Evolutionary conservation across 2,797 vertebrate genomes (phyloP).

Genomic region (Lagocephalus sceleratus): DNA sequence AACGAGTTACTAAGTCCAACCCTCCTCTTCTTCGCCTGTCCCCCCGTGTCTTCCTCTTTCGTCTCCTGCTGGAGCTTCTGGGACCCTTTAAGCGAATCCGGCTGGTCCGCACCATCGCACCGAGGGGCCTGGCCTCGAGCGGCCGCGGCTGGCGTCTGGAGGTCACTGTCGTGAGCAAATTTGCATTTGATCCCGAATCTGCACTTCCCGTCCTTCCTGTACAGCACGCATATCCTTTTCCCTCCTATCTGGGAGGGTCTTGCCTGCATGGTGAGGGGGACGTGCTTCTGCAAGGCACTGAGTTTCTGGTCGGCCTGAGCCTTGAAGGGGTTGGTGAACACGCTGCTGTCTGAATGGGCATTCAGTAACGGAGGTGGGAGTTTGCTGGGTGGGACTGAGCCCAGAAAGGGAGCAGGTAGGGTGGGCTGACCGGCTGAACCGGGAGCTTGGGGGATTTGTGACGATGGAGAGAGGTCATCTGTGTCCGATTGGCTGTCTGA

Average conservation of each 20-base stretch:
- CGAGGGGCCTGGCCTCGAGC: slow-evolving; percentile 6
- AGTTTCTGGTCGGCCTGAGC: slow-evolving; percentile 74
- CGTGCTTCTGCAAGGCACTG: slow-evolving; percentile 78
- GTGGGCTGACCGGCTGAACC: not conserved
- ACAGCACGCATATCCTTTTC: slow-evolving; percentile 73
- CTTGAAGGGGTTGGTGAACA: slow-evolving; percentile 81
- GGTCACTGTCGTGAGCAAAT: slow-evolving; percentile 81
- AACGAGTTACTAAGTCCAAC: slow-evolving; percentile 77
- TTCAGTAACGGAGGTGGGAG: slow-evolving; percentile 68
- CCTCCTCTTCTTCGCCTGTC: slow-evolving; percentile 67
- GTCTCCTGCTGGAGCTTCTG: slow-evolving; percentile 15
- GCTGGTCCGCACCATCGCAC: slow-evolving; percentile 8
- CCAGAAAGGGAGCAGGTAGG: slow-evolving; percentile 12
- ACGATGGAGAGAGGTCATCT: not conserved
- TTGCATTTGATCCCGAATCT: slow-evolving; percentile 82
- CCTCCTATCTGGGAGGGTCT: slow-evolving; percentile 76
- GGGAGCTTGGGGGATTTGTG: not conserved
- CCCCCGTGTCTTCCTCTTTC: slow-evolving; percentile 41
- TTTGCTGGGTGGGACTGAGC: slow-evolving; percentile 29
- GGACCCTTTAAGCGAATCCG: slow-evolving; percentile 4
- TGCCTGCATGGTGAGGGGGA: slow-evolving; percentile 77
- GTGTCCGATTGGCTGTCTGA: slow-evolving; percentile 51
- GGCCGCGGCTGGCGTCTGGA: slow-evolving; percentile 55
- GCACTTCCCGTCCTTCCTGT: slow-evolving; percentile 79
- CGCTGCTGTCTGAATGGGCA: slow-evolving; percentile 63